Base-by-base conservation (phyloP, 1,140 invertebrate genomes). In the Spodoptera frugiperda region DNA sequence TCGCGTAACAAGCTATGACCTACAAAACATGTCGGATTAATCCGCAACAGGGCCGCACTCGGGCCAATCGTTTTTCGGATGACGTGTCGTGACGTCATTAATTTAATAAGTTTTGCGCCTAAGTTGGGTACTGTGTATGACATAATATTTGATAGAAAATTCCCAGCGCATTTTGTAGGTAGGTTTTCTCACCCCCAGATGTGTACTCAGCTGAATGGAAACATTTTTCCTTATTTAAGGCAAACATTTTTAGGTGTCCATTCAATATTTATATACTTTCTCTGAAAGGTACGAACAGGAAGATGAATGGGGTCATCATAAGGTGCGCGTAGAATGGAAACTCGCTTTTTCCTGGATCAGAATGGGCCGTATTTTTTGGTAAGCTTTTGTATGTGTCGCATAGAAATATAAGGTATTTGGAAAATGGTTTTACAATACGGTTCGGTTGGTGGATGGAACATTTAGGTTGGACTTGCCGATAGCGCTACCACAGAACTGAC, bases 11-110 rank as follows among this genome's bases (percentile, higher is more conserved):
- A 15, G 10, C 68, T 54, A 44, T 83, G 84, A 86, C 84, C 84
- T 81, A 86, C 82, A 86, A 86, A 84, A 79, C 74, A 80, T 78
- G 83, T 80, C 79, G 80, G 77, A 83, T 75, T 82, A 82, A 85
- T 85, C 84, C 77, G 80, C 80, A 54, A 82, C 79, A 81, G 73
- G 79, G 77, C 70, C 77, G 81, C 65, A 81, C 76, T 81, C 61
- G 71, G 55, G 39, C 30, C 57, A 75, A 78, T 75, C 51, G 77
- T 70, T 75, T 78, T 78, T 78, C 65, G 48, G 54, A 70, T 74
- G 67, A 79, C 63, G 30, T 74, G 65, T 70, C 63, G 19, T 78
- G 82, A 75, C 74, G 78, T 81, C 79, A 81, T 85, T 83, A 85
- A 85, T 81, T 78, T 83, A 63, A 75, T 65, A 75, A 65, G 46